Evolutionary conservation across 2,888 invertebrate species (phyloP).

Genomic region (Axea sp.): DNA sequence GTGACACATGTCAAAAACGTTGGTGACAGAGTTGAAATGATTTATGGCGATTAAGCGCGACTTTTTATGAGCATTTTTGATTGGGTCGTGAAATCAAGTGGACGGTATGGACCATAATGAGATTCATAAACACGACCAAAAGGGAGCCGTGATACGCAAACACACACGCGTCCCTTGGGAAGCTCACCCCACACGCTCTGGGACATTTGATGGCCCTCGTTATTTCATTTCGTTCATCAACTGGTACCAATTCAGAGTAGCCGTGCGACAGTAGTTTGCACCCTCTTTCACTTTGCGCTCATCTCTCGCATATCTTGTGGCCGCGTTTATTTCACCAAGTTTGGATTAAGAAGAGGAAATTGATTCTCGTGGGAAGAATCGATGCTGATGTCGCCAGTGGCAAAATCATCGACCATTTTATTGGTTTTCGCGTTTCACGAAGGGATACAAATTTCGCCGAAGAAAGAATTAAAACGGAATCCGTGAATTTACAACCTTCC

Average conservation of each 20-base stretch:
- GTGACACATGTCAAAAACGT: slow-evolving; percentile 7
- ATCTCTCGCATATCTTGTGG: slow-evolving; percentile 23
- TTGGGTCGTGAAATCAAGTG: slow-evolving; percentile 51
- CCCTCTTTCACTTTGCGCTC: slow-evolving; percentile 36
- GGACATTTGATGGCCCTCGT: slow-evolving; percentile 54
- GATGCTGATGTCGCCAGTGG: no score
- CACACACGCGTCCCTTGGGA: slow-evolving; percentile 29
- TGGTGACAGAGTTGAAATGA: slow-evolving; percentile 6
- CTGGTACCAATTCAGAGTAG: slow-evolving; percentile 56
- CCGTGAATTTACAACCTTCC: no score
- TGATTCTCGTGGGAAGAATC: slow-evolving; percentile 22
- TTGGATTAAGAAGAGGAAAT: slow-evolving; percentile 17
- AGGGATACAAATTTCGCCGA: no score
- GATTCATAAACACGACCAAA: slow-evolving; percentile 40
- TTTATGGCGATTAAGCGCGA: slow-evolving; percentile 21
- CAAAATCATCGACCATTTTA: no score
- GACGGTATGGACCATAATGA: slow-evolving; percentile 44
- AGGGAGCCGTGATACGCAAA: slow-evolving; percentile 36
- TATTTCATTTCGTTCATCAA: slow-evolving; percentile 58
- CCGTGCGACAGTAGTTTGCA: slow-evolving; percentile 31
- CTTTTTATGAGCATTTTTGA: slow-evolving; percentile 27
- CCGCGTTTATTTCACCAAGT: neutral
- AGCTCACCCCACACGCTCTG: slow-evolving; percentile 19
- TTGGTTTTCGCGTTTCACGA: no score
- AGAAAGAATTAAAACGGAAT: no score